Conservation (phyloP, 2,888 invertebrate species). For the Acrobasis repandana region DNA sequence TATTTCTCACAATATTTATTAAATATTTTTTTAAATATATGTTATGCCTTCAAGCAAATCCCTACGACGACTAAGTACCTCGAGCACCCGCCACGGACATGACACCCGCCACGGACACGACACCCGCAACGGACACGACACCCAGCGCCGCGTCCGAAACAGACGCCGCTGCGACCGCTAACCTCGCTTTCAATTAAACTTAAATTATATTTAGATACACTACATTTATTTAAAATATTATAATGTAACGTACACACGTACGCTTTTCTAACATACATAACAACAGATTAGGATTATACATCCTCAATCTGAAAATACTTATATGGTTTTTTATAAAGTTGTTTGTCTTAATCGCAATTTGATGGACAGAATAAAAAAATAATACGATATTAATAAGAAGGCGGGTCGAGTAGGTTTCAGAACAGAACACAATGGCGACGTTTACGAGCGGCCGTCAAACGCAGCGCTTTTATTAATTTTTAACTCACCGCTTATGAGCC, state of each 20-base stretch:
- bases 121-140: neutral
- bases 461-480: slow-evolving; percentile 26
- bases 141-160: neutral
- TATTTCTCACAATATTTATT: no score
- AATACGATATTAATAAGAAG: neutral
- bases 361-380: neutral
- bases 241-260: no score
- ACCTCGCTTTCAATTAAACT: neutral
- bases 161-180: neutral
- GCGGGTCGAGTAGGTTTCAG: neutral
- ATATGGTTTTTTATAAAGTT: no score
- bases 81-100: no score
- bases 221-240: neutral
- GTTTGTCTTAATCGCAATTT: no score
- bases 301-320: no score
- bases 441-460: slow-evolving; percentile 26
- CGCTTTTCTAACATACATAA: no score
- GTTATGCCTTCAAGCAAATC: no score
- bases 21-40: no score
- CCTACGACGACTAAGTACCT: no score
- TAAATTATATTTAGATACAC: neutral
- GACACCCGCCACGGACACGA: no score
- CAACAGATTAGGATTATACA: no score
- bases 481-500: slow-evolving; percentile 26
- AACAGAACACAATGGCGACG: neutral